phyloP scores from a whole-genome alignment of 2,888 invertebrate genomes.

The Drosophila pegasa region DNA sequence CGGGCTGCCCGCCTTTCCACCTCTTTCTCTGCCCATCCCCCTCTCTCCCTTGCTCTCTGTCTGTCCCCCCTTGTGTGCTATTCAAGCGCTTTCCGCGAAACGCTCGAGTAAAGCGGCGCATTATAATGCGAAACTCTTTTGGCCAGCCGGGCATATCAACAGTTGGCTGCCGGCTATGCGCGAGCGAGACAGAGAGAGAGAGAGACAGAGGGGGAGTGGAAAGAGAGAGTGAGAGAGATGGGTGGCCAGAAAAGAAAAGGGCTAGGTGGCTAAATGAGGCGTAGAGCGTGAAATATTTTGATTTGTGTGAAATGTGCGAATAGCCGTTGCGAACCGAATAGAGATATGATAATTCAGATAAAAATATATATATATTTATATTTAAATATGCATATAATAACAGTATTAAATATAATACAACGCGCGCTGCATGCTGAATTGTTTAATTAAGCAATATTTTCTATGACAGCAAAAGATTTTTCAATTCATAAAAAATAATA shows the following conservation, averaged over 20 bases:
- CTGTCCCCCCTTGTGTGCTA: neutral
- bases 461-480: constrained; percentile 25
- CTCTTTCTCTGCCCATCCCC: neutral
- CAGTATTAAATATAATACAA: neutral
- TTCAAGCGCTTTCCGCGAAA: constrained; percentile 38
- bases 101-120: constrained; percentile 76
- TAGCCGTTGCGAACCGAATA: constrained; percentile 1
- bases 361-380: neutral
- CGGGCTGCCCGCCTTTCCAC: neutral
- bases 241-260: neutral
- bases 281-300: constrained; percentile 41
- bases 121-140: constrained; percentile 78
- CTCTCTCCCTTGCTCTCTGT: neutral
- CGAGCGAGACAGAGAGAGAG: neutral
- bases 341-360: neutral
- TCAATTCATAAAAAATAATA: constrained; percentile 10
- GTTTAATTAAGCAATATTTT: constrained; percentile 62
- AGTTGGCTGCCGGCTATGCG: constrained; percentile 63
- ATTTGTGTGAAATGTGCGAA: constrained; percentile 45
- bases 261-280: constrained; percentile 14
- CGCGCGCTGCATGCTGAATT: constrained; percentile 36
- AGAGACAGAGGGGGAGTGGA: neutral
- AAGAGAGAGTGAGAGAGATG: neutral
- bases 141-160: constrained; percentile 78
- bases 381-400: neutral